Evolutionary conservation across 2,113 vertebrate genomes (phyloP), one percentile per base, ranked within the genome.

Genomic region (Phoenicopterus ruber): DNA sequence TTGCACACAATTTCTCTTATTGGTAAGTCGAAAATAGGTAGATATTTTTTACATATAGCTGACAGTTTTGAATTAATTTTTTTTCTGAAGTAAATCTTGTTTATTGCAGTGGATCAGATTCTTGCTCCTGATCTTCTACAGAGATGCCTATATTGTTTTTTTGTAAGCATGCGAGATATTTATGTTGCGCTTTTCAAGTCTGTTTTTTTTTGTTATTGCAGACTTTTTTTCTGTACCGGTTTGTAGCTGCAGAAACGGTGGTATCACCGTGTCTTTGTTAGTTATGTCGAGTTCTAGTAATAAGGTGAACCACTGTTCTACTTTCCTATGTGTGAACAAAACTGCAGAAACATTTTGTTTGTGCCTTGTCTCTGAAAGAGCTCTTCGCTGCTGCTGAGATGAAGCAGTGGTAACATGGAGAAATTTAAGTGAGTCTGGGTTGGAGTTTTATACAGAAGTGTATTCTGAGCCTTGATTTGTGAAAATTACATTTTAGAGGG

Each of bases 201-300:
- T 49, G 17, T 5, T 25, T 46, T 31, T 46, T 31, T 67, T 77
- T 50, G 42, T 5, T 58, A 17, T 52, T 46, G 61, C 11, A 14
- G 58, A 22, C 25, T 61, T 49, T 46, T 57, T 44, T 50, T 67
- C 28, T 32, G 28, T 73, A 36, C 13, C 46, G 47, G 50, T 40
- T 40, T 40, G 8, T 31, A 69, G 52, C 31, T 44, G 40, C 55
- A 55, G 59, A 47, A 74, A 16, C 0, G 0, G 34, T 44, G 24
- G 5, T 82, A 17, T 79, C 29, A 70, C n/a, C 0, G 0, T 86
- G 66, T 50, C 44, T 78, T 44, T 67, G 29, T 57, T 79, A 11
- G 52, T 44, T 87, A 16, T 0, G 1, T 86, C 49, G 40, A 46
- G 19, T 71, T 86, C 17, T 20, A 31, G 29, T 54, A 63, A 11